Evolutionary conservation across 1,140 invertebrate genomes (phyloP).

Genomic region (Tenebrio molitor): DNA sequence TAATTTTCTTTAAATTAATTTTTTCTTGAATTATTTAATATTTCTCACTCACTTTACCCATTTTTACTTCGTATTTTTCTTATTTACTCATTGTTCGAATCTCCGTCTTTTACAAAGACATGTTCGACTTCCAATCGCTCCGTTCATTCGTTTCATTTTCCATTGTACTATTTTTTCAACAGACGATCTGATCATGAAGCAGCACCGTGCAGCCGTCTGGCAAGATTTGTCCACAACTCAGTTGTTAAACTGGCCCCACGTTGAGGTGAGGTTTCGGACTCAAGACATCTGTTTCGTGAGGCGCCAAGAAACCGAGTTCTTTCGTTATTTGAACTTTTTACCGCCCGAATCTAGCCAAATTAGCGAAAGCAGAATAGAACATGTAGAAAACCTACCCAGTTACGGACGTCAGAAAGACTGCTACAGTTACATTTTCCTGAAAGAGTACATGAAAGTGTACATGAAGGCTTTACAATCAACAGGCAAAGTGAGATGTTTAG

Average conservation of each 20-base stretch:
- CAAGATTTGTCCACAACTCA: background rate
- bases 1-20: too few species aligned
- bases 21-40: too few species aligned
- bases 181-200: conserved; percentile 36
- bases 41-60: too few species aligned
- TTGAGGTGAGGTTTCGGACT: conserved; percentile 30
- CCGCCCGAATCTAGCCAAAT: background rate
- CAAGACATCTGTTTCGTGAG: conserved; percentile 23
- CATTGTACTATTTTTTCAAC: background rate
- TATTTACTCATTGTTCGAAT: too few species aligned
- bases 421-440: conserved; percentile 17
- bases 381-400: background rate
- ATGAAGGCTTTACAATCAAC: conserved; percentile 3
- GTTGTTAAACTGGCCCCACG: conserved; percentile 41
- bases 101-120: too few species aligned
- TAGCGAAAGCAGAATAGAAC: conserved; percentile 12
- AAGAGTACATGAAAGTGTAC: conserved; percentile 35
- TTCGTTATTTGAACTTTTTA: conserved; percentile 30
- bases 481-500: background rate
- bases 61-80: too few species aligned
- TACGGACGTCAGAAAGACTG: background rate
- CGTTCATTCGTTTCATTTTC: too few species aligned
- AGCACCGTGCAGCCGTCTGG: conserved; percentile 31
- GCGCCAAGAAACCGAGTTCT: conserved; percentile 1
- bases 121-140: too few species aligned